phyloP scores from a whole-genome alignment of 2,888 invertebrate genomes.

The Lutraria lutraria region DNA sequence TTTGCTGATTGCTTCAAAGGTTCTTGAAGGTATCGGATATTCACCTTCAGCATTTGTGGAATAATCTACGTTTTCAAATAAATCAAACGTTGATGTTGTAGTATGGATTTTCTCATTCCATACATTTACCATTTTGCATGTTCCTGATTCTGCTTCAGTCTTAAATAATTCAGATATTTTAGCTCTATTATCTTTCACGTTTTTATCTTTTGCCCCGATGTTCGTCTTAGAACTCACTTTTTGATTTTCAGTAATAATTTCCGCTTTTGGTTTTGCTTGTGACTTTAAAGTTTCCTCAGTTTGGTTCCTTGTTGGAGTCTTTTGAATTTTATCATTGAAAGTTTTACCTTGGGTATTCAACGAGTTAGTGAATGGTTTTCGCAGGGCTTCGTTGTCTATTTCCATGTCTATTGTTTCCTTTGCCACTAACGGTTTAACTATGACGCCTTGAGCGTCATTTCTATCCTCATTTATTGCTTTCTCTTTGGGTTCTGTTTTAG shows the following conservation, averaged over 20 bases:
- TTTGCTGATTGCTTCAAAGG: conserved; percentile 44
- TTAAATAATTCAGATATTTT: neutral
- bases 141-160: neutral
- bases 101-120: conserved; percentile 50
- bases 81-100: conserved; percentile 53
- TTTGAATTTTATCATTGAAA: neutral
- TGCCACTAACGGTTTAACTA: neutral
- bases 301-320: neutral
- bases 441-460: neutral
- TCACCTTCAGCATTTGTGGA: conserved; percentile 39
- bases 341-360: too few species aligned
- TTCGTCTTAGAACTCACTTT: neutral
- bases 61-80: conserved; percentile 49
- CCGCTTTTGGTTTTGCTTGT: neutral
- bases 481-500: neutral
- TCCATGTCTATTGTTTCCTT: neutral
- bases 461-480: neutral
- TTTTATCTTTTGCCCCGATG: neutral
- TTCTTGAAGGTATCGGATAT: conserved; percentile 59
- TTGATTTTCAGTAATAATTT: neutral
- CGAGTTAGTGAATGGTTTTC: too few species aligned
- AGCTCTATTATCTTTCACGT: neutral
- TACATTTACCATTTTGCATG: conserved; percentile 40
- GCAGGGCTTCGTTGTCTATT: too few species aligned
- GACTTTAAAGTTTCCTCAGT: neutral